A percentile compares a stretch with the other conserved stretches of the same genome.
Conservation (phyloP, 2,888 invertebrate genomes). For the Drosophila differens region DNA sequence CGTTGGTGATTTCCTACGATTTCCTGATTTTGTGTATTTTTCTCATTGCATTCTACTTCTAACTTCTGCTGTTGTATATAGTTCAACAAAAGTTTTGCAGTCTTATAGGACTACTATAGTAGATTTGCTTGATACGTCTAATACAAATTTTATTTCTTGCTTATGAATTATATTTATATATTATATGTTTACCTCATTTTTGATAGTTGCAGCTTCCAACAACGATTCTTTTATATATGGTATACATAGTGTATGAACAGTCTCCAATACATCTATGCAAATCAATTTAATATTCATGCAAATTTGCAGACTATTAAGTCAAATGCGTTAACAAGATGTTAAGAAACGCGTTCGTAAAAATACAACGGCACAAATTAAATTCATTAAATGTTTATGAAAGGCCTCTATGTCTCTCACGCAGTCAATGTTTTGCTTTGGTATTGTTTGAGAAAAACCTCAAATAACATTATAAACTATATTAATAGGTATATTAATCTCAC, state of each 20-base stretch:
- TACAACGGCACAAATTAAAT: too few relatives aligned
- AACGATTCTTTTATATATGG: neutral
- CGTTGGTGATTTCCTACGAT: neutral
- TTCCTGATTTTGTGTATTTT: neutral
- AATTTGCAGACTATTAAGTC: slow-evolving; percentile 8
- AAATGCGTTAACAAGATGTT: neutral
- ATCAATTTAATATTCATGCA: slow-evolving; percentile 20
- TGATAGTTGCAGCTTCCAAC: neutral
- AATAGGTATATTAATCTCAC: too few relatives aligned
- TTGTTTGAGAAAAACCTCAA: too few relatives aligned
- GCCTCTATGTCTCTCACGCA: too few relatives aligned
- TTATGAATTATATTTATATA: neutral
- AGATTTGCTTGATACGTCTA: neutral
- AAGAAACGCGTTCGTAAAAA: too few relatives aligned
- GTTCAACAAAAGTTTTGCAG: too few relatives aligned
- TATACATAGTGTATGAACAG: neutral
- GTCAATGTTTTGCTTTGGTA: too few relatives aligned
- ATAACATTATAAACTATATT: too few relatives aligned
- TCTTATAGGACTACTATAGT: neutral
- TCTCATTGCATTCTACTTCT: too few relatives aligned
- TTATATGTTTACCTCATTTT: neutral
- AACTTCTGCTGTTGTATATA: neutral
- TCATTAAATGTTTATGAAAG: too few relatives aligned
- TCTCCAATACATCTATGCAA: neutral
- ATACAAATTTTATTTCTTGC: neutral